Conservation (phyloP, 2,888 invertebrate species). For the Busseola fusca region DNA sequence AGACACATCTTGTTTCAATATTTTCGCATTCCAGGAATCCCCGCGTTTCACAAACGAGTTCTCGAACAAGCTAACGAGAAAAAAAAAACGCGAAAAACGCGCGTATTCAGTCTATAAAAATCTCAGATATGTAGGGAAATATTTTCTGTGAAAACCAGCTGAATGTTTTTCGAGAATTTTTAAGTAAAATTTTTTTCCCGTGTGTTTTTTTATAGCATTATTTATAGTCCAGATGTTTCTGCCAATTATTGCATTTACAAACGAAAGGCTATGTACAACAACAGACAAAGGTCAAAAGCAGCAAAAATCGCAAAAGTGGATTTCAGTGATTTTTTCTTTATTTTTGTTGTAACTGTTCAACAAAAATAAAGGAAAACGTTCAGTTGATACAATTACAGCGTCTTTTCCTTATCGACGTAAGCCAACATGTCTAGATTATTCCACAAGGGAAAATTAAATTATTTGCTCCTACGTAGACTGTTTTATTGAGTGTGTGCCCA, state of each 20-base stretch:
- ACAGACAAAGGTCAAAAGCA: neutral
- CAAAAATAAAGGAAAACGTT: neutral
- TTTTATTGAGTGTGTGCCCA: neutral
- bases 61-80: neutral
- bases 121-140: neutral
- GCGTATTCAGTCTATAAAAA: neutral
- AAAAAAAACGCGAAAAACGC: neutral
- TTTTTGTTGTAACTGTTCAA: neutral
- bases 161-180: neutral
- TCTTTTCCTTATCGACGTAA: neutral
- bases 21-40: neutral
- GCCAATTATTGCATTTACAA: neutral
- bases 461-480: neutral
- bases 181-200: neutral
- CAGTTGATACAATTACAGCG: neutral
- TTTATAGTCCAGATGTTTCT: neutral
- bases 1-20: neutral
- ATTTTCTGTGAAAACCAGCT: neutral
- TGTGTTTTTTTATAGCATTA: neutral
- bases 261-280: neutral
- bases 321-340: too few species aligned
- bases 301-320: neutral
- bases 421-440: slow-evolving; percentile 11
- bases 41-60: neutral
- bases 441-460: slow-evolving; percentile 9